Evolutionary conservation across 1,140 invertebrate species (phyloP), one percentile per base, ranked within the genome.

Genomic region (Schlechtendalia chinensis): DNA sequence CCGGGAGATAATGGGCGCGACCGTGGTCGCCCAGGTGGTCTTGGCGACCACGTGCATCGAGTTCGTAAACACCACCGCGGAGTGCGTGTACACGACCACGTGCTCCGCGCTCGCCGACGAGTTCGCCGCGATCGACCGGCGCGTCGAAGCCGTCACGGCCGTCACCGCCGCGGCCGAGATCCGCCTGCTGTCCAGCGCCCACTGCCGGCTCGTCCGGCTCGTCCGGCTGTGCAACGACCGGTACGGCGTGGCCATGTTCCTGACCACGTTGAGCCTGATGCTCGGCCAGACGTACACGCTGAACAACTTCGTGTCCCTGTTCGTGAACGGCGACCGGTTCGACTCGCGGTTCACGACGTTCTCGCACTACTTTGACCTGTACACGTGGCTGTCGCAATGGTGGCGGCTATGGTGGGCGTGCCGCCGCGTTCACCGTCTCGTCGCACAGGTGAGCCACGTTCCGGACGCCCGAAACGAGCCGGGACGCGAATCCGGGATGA

Each of bases 211-310:
- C 19, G 14, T 3, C 53, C 32, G 72, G 27, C 54, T 75, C 8
- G 54, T 58, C 14, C 53, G 53, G 29, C 11, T 58, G 72, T 75
- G 58, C 72, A 58, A 75, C 54, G 72, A 39, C 53, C 53, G 58
- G 29, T 75, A 75, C 32, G 54, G 27, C 29, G 27, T 10, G 29
- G 27, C 72, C 5, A 16, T 75, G 32, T 22, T 75, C 6, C 16
- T 75, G 0, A 39, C 53, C 72, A 75, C 72, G 5, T 1, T 39
- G 53, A 6, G 22, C n/a, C 27, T 58, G 29, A 16, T 75, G 29
- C 1, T 59, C 1, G 0, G 11, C 0, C 72, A 75, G 54, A 58
- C 58, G n/a, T 75, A 17, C 54, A 0, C 6, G 4, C 1, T 75
- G 19, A 75, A 75, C n/a, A 29, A 45, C 19, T 0, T 39, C 53